phyloP scores from a whole-genome alignment of 2,888 invertebrate genomes.

The Aplocera efformata region DNA sequence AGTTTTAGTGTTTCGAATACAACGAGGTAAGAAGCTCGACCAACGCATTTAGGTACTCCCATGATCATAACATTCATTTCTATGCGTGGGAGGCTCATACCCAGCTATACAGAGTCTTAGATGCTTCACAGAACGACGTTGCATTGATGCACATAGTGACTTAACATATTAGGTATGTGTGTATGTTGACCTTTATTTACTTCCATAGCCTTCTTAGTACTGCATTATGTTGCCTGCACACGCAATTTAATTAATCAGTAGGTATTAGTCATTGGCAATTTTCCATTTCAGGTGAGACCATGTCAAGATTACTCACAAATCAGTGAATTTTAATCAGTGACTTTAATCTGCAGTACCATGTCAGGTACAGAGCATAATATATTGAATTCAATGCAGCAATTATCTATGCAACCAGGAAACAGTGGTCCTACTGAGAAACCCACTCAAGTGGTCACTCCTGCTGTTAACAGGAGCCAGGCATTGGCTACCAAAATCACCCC shows the following conservation, averaged over 20 bases:
- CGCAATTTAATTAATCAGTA: slow-evolving; percentile 20
- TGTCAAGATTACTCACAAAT: slow-evolving; percentile 51
- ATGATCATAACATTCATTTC: slow-evolving; percentile 49
- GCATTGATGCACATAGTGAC: slow-evolving; percentile 8
- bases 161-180: slow-evolving; percentile 12
- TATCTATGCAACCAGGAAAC: slow-evolving; percentile 70
- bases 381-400: slow-evolving; percentile 76
- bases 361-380: slow-evolving; percentile 77
- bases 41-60: slow-evolving; percentile 41
- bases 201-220: slow-evolving; percentile 25
- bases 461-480: slow-evolving; percentile 68
- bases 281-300: slow-evolving; percentile 59
- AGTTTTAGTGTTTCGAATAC: slow-evolving; percentile 41
- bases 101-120: background rate
- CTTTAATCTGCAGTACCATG: slow-evolving; percentile 65
- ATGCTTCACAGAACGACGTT: slow-evolving; percentile 1
- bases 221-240: slow-evolving; percentile 10
- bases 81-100: slow-evolving; percentile 64
- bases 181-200: slow-evolving; percentile 24
- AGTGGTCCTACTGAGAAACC: slow-evolving; percentile 73
- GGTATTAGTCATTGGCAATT: slow-evolving; percentile 25
- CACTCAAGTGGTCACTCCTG: slow-evolving; percentile 76
- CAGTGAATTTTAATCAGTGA: slow-evolving; percentile 30
- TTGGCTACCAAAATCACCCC: slow-evolving; percentile 60
- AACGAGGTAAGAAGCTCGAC: slow-evolving; percentile 47